Base-by-base conservation (phyloP, 2,113 vertebrate genomes). In the Chinchilla lanigera region DNA sequence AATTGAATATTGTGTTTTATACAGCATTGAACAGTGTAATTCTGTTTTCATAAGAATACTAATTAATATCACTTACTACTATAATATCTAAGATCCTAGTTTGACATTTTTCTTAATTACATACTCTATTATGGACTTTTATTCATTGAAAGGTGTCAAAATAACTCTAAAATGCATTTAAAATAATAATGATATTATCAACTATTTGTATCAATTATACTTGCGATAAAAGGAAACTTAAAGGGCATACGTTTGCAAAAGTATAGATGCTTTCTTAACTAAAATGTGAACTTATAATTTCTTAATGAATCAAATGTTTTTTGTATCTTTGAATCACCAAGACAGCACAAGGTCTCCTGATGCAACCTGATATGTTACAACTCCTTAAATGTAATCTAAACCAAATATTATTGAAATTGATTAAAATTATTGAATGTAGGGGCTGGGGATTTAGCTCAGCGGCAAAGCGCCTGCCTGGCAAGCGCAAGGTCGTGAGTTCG, bases 341-440 rank as follows among this genome's bases (percentile, higher is more conserved):
- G 65, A 82, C 63, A 89, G 92, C 56, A 52, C 63, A 87, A 5
- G 35, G 82, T 65, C 52, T 54, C 60, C 24, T 35, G n/a, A 92
- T 73, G 8, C 13, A 35, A 9, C 63, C 41, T 52, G 52, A 86
- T 84, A 86, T 58, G 17, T n/a, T 8, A 60, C 65, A 90, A 87
- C 5, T 93, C 56, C 58, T 69, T 81, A 92, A 95, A 84, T 7
- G 35, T 63, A 86, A 96, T 92, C 54, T 60, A 96, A 92, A 54
- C 30, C 96, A 98, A 98, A 98, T 97, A 97, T 97, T 97, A 97
- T 97, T 98, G 97, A 98, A 98, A 98, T 97, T 98, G 97, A 90
- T 98, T 97, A 50, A 50, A 50, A n/a, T n/a, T n/a, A n/a, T 9
- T 97, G 92, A 96, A 98, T 98, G 96, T 98, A n/a, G n/a, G n/a